Conservation (phyloP, 2,888 invertebrate genomes). For the Lithophane ornitopus region DNA sequence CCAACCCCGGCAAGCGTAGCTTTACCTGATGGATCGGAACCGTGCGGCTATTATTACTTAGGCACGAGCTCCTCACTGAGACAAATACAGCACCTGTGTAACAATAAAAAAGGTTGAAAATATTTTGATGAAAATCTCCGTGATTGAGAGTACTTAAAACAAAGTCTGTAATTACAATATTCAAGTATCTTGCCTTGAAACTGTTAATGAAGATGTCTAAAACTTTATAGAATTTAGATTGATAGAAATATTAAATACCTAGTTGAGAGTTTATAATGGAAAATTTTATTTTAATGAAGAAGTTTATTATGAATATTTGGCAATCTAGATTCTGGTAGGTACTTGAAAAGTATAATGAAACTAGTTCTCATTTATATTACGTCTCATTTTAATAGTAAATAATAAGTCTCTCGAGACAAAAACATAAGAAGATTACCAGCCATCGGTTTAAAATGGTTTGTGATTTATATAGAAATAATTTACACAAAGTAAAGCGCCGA, state of each 20-base stretch:
- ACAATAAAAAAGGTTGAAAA: background rate
- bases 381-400: background rate
- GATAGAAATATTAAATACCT: slow-evolving; percentile 41
- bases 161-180: slow-evolving; percentile 34
- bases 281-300: slow-evolving; percentile 25
- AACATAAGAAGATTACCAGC: no score
- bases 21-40: no score
- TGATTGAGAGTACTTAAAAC: slow-evolving; percentile 25
- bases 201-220: slow-evolving; percentile 37
- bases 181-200: slow-evolving; percentile 27
- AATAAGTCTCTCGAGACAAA: background rate
- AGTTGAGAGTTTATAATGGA: slow-evolving; percentile 42
- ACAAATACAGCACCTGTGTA: background rate
- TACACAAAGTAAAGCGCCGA: no score
- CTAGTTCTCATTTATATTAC: background rate
- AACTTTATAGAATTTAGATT: slow-evolving; percentile 42
- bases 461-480: no score
- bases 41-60: no score
- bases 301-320: slow-evolving; percentile 31
- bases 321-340: background rate
- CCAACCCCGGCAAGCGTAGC: no score
- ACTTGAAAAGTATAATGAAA: slow-evolving; percentile 8
- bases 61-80: no score
- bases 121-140: slow-evolving; percentile 18
- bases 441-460: no score